Conservation (phyloP, 2,797 vertebrate genomes). For the Sphenodon punctatus region DNA sequence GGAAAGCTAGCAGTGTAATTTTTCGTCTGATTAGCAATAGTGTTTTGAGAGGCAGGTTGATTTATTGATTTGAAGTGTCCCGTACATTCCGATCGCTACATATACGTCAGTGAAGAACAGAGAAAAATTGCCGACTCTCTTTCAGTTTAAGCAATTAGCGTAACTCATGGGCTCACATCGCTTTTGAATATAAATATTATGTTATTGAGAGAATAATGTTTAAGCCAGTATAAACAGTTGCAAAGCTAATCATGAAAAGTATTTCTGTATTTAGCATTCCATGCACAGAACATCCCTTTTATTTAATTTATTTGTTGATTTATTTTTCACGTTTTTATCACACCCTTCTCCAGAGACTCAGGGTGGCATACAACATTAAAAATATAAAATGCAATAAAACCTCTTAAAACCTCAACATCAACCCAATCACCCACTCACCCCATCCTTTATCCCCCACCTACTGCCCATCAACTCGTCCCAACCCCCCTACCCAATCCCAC, state of each 20-base stretch:
- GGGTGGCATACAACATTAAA: too few species aligned
- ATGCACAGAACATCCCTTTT: slow-evolving; percentile 4
- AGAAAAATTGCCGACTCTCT: slow-evolving; percentile 7
- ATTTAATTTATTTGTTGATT: too few species aligned
- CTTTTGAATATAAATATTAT: slow-evolving; percentile 56
- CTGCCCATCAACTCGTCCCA: too few species aligned
- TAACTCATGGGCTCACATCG: slow-evolving; percentile 28
- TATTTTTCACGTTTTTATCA: too few species aligned
- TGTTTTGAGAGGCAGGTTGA: slow-evolving; percentile 33
- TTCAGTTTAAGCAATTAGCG: slow-evolving; percentile 34
- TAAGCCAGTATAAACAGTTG: slow-evolving; percentile 21
- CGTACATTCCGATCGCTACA: not conserved
- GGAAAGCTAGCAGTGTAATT: slow-evolving; percentile 35
- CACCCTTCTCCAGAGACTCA: too few species aligned
- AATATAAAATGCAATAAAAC: too few species aligned
- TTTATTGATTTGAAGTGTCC: slow-evolving; percentile 37
- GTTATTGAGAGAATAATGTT: slow-evolving; percentile 23
- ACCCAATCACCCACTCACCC: too few species aligned
- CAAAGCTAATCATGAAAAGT: slow-evolving; percentile 4
- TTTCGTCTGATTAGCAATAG: slow-evolving; percentile 2
- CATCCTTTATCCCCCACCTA: too few species aligned
- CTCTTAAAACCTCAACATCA: too few species aligned
- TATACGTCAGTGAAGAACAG: slow-evolving; percentile 18
- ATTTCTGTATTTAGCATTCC: not conserved
- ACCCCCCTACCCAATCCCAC: too few species aligned